A percentile compares a stretch with the other conserved stretches of the same genome.
Conservation (phyloP, 2,797 vertebrate species). For the Ammospiza maritima region DNA sequence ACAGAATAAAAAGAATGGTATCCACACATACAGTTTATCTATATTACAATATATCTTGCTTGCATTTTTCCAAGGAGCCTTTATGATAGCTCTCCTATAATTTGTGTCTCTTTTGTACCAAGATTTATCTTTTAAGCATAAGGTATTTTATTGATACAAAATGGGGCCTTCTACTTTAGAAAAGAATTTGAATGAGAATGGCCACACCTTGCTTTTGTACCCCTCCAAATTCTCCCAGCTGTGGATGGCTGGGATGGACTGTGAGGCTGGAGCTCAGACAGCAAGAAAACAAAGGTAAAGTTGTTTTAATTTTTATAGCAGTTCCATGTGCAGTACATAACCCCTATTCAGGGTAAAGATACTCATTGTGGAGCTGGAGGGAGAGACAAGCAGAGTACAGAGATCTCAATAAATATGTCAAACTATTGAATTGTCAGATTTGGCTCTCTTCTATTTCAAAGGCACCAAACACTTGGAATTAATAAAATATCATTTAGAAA, state of each 20-base stretch:
- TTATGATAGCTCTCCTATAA: neutral
- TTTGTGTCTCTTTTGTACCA: neutral
- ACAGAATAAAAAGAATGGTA: neutral
- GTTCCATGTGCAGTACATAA: neutral
- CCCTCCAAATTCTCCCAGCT: neutral
- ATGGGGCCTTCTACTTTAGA: neutral
- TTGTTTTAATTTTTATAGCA: constrained; percentile 11
- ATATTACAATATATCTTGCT: neutral
- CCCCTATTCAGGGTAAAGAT: neutral
- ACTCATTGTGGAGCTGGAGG: neutral
- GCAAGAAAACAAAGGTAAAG: constrained; percentile 1
- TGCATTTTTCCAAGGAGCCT: neutral
- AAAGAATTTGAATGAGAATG: neutral
- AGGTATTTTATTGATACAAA: neutral
- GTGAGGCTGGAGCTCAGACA: neutral
- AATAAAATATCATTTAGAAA: constrained; percentile 37
- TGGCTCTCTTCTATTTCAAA: constrained; percentile 17
- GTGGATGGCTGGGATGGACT: neutral
- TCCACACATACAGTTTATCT: neutral
- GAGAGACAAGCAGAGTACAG: neutral
- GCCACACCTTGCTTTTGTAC: neutral
- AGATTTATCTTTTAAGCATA: neutral
- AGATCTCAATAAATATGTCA: neutral
- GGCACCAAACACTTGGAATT: neutral
- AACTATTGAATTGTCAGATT: neutral